Conservation (phyloP, 1,140 invertebrate genomes). For the Harpegnathos saltator region DNA sequence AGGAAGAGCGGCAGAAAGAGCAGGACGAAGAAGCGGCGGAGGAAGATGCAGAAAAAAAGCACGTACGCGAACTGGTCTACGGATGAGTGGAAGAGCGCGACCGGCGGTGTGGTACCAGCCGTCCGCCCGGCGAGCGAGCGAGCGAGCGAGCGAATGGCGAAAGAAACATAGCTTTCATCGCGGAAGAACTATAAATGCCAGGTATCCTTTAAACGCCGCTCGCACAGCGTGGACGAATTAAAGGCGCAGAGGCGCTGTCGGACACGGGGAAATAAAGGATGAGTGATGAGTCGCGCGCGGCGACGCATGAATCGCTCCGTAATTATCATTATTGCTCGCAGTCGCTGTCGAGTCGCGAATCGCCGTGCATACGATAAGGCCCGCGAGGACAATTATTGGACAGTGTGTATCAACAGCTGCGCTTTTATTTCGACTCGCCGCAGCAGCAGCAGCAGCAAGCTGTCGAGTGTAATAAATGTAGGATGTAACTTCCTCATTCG, state of each 20-base stretch:
- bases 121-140: not conserved
- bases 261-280: conserved; percentile 6
- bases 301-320: conserved; percentile 14
- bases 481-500: not conserved
- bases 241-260: conserved; percentile 16
- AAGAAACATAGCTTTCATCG: conserved; percentile 52
- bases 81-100: conserved; percentile 58
- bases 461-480: not conserved
- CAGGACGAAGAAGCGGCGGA: not conserved
- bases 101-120: conserved; percentile 30
- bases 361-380: not conserved
- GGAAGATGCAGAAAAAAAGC: conserved; percentile 22
- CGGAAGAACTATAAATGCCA: conserved; percentile 43
- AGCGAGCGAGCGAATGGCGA: conserved; percentile 18
- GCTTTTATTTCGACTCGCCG: not conserved
- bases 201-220: conserved; percentile 26
- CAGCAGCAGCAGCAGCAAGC: not conserved
- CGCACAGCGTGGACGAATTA: conserved; percentile 23
- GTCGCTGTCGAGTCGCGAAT: not conserved
- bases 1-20: conserved; percentile 22
- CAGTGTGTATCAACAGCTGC: too few relatives aligned
- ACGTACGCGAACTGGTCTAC: conserved; percentile 67
- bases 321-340: conserved; percentile 16
- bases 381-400: conserved; percentile 8
- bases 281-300: not conserved